Base-by-base conservation (phyloP, 35 echinoderm and acorn worm species). In the Patiria miniata region DNA sequence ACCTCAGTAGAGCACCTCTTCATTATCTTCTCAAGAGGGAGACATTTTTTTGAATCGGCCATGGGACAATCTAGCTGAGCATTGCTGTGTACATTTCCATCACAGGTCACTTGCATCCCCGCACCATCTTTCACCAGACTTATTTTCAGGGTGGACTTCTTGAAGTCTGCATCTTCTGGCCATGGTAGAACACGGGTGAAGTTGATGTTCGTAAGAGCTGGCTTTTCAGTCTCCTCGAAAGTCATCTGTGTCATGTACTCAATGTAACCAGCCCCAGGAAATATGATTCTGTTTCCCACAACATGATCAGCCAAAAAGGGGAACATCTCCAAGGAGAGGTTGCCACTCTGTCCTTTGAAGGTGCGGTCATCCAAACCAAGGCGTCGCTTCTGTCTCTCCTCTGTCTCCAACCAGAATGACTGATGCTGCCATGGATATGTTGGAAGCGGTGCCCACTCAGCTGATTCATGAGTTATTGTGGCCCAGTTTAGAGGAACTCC, bases 341-440 rank as follows among this genome's bases (percentile, higher is more conserved):
- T 81, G 4, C 94, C 94, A 68, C 86, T 93, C 54, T 97, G 90
- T 47, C 94, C 94, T 68, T 90, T 93, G 83, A 82, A 97, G 2
- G 94, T 97, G 16, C 87, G 51, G 57, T 97, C 94, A 61, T 97
- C 94, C 8, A 91, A 81, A 18, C 94, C 94, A 60, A 97, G 87
- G 37, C 94, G 85, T 68, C 94, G 80, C 39, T 97, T 97, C 23
- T 83, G 77, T 53, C 91, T 61, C 21, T 97, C 85, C 50, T 97
- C 94, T 32, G 90, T 86, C 57, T 97, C 94, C 28, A 83, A 79
- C 91, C 87, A 86, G 79, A 87, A 90, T 39, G 83, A 40, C 44
- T 86, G 80, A 23, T 87, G 91, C 61, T 97, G 87, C 90, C 91
- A 97, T 61, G 92, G 95, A 57, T 97, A 93, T 65, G 80, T 60